A percentile compares a stretch with the other conserved stretches of the same genome.
These are phyloP conservation scores for Sthenelais limicola DNA, from an alignment of 2,888 invertebrate species.

Conservation along the genomic window DNA sequence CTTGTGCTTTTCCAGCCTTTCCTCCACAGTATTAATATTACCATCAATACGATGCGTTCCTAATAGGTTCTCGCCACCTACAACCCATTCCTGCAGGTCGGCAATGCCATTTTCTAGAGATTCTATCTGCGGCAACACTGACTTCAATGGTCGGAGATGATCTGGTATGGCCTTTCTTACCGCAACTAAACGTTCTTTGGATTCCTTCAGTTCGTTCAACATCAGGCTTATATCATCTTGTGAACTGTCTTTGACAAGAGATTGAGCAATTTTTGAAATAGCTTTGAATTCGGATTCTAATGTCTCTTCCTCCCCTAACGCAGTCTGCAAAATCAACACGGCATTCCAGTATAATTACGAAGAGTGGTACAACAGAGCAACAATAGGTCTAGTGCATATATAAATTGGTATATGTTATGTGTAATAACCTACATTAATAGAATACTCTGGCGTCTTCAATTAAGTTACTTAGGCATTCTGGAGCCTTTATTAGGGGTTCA, in stretches of 20 bases:
- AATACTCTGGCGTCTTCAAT: no score
- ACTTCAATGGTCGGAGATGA: conserved; percentile 77
- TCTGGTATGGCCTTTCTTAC: conserved; percentile 82
- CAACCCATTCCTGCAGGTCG: conserved; percentile 90
- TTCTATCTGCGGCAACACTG: conserved; percentile 81
- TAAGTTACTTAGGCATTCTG: no score
- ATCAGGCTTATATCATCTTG: conserved; percentile 92
- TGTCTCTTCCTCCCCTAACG: conserved; percentile 87
- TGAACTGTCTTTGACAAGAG: conserved; percentile 88
- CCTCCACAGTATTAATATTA: conserved; percentile 82
- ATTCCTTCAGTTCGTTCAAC: conserved; percentile 81
- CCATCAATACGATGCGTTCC: conserved; percentile 77
- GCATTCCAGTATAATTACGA: no score
- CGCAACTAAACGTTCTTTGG: conserved; percentile 67
- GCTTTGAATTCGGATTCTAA: conserved; percentile 92
- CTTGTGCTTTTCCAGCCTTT: conserved; percentile 86
- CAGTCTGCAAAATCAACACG: conserved; percentile 77
- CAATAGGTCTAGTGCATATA: no score
- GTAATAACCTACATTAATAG: no score
- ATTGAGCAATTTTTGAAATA: conserved; percentile 93
- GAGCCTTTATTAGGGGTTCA: no score
- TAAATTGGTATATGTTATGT: no score
- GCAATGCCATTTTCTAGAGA: conserved; percentile 89
- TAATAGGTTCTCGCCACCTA: conserved; percentile 85
- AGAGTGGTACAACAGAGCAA: no score